Evolutionary conservation across 2,888 invertebrate species (phyloP), one percentile per base, ranked within the genome.

Genomic region (Tipula vernalis): DNA sequence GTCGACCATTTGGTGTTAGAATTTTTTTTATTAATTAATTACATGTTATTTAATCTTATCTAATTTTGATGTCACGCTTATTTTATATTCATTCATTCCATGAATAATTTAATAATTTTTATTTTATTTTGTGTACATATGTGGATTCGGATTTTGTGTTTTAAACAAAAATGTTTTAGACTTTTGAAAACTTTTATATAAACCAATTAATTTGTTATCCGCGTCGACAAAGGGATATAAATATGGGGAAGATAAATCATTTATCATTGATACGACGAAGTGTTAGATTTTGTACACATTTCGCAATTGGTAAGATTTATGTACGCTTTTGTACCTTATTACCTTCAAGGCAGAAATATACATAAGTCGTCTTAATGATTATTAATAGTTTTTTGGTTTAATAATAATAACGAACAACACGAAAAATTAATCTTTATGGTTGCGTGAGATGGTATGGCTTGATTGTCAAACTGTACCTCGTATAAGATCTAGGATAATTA

Each of bases 1-100:
- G 71, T 71, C 71, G 71, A 71, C 71, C 71, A 71, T 71, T 71
- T 71, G 71, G 71, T 71, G 71, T 71, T 71, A 71, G 71, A 71
- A 71, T 71, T 71, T 71, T 28, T 71, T 71, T 71, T 71, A 71
- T 71, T 71, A 71, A 71, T 71, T 71, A 71, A 71, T 71, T 71
- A 71, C 71, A 71, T 71, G 71, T 71, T 71, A 71, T 71, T 71
- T 71, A 71, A 71, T 71, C 71, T 71, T 71, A 71, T 71, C 71
- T 71, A 71, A 71, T 71, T 71, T 71, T 71, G 71, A 71, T 71
- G 71, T 71, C 71, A 71, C 71, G 71, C 71, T 71, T 71, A 71
- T 71, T 71, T 71, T 71, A 71, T 71, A 71, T 71, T 71, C 71
- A 71, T 71, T 71, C 71, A 71, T 71, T 71, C 71, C 71, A 71